Evolutionary conservation across 2,888 invertebrate genomes (phyloP).

Genomic region (Atherix ibis): DNA sequence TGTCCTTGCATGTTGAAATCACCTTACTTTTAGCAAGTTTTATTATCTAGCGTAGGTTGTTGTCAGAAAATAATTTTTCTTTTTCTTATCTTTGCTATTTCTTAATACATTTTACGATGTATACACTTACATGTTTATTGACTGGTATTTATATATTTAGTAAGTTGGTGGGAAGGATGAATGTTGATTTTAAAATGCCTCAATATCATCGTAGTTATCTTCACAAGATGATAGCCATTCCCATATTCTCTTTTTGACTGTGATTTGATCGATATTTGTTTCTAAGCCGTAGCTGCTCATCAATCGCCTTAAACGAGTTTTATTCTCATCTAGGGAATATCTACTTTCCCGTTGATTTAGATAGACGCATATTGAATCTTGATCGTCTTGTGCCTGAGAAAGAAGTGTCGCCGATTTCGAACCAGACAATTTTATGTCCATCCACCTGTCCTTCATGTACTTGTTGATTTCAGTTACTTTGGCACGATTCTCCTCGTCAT

Average conservation of each 20-base stretch:
- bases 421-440: constrained; percentile 36
- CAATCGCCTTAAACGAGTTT: constrained; percentile 36
- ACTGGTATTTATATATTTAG: too few relatives aligned
- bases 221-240: constrained; percentile 50
- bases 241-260: constrained; percentile 43
- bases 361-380: constrained; percentile 37
- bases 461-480: constrained; percentile 42
- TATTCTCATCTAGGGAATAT: constrained; percentile 38
- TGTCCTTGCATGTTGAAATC: too few relatives aligned
- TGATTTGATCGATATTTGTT: constrained; percentile 43
- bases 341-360: constrained; percentile 36
- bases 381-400: constrained; percentile 18
- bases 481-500: constrained; percentile 48
- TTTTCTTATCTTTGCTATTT: too few relatives aligned
- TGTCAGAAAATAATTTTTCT: too few relatives aligned
- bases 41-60: too few relatives aligned
- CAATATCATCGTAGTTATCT: constrained; percentile 24
- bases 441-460: constrained; percentile 45
- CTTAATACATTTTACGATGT: too few relatives aligned
- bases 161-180: too few relatives aligned
- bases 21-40: too few relatives aligned
- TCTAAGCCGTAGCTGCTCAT: constrained; percentile 46
- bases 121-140: too few relatives aligned
- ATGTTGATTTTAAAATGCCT: constrained; percentile 9
- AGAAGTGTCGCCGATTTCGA: constrained; percentile 36